Evolutionary conservation across 1,140 invertebrate species (phyloP), one percentile per base, ranked within the genome.

Genomic region (Drosophila subobscura): DNA sequence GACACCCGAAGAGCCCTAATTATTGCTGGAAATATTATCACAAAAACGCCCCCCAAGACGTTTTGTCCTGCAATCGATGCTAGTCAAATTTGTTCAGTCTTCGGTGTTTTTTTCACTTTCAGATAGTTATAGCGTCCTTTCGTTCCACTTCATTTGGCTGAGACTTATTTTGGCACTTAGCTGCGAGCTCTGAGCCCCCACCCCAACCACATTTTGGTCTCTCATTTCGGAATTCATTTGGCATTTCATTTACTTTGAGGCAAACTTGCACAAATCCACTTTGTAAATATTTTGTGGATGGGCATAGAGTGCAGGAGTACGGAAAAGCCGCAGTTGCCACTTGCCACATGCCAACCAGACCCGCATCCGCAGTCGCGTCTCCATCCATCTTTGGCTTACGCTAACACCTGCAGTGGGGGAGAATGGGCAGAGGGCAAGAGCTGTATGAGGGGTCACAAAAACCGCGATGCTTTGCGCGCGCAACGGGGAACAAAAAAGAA

Each of bases 201-300:
- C 3, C 44, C 44, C 42, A 7, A 1, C 8, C 33, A 51, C 27
- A 20, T 14, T 33, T 33, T 7, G 8, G 8, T 72, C 58, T 42
- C 41, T 56, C 64, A 67, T 79, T 85, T 76, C 33, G 61, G 70
- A 79, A 86, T 85, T 85, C 63, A 79, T 79, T 83, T 83, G 60
- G 56, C 79, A 67, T 54, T 77, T 58, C 59, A 66, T 75, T 84
- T 85, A 72, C 55, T 70, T 68, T 68, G 59, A 50, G 42, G 45
- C 50, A 57, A 85, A 85, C 72, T 86, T 85, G 63, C 49, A 49
- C 52, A 81, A 85, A 86, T 81, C 77, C 83, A 81, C 81, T 88
- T 88, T 81, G 72, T 72, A 88, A 68, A 81, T 81, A 80, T 88
- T 88, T 78, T 49, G 42, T 29, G 61, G 16, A 23, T 29, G 29